Conservation (phyloP, 2,888 invertebrate species). For the Agriotes lineatus region DNA sequence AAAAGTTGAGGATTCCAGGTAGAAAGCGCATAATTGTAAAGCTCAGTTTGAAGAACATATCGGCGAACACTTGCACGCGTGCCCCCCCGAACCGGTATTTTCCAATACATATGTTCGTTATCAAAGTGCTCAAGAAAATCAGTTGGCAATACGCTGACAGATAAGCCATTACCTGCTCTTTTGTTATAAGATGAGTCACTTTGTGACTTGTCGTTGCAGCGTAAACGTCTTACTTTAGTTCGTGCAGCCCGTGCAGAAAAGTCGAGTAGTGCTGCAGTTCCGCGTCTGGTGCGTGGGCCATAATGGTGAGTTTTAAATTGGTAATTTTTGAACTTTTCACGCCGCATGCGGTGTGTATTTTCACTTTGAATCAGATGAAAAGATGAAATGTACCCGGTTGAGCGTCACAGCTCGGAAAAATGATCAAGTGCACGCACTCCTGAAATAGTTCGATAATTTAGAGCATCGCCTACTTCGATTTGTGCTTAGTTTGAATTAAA, state of each 20-base stretch:
- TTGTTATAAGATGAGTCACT: conserved; percentile 46
- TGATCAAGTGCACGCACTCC: too few relatives aligned
- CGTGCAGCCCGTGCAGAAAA: neutral
- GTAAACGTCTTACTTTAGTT: conserved; percentile 34
- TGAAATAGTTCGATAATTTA: too few relatives aligned
- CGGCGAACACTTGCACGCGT: neutral
- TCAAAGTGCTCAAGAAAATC: conserved; percentile 44
- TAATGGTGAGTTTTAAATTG: too few relatives aligned
- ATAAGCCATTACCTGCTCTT: conserved; percentile 49
- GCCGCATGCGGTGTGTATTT: too few relatives aligned
- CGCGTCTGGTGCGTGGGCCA: neutral
- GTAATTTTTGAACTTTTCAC: too few relatives aligned
- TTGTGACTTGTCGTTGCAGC: conserved; percentile 39
- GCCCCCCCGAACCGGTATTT: neutral
- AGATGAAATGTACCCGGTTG: too few relatives aligned
- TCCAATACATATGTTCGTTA: conserved; percentile 22
- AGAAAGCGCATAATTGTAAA: conserved; percentile 17
- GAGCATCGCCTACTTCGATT: too few relatives aligned
- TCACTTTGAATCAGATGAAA: too few relatives aligned
- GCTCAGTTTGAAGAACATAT: conserved; percentile 10
- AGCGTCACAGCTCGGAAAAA: too few relatives aligned
- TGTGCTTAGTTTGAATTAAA: too few relatives aligned
- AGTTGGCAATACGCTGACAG: conserved; percentile 48
- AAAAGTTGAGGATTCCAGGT: conserved; percentile 32
- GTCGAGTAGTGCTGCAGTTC: neutral